Base-by-base conservation (phyloP, 2,113 vertebrate species). In the Gorsachius goisagi region DNA sequence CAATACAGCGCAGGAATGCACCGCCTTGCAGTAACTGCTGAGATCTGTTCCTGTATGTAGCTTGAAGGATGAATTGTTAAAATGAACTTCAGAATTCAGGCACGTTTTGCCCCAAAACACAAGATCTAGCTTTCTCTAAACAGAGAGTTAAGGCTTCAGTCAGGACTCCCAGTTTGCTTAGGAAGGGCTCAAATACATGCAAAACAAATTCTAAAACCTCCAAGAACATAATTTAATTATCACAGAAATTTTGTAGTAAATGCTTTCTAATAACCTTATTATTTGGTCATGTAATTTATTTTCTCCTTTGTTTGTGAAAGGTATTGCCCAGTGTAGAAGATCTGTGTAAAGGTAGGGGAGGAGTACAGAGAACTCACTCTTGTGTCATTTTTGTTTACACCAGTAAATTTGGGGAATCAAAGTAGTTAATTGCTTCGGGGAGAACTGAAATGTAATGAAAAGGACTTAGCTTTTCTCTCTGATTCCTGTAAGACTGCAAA, bases 51-150 rank as follows among this genome's bases (percentile, higher is more conserved):
- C 11, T 41, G 1, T 19, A 1, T 18, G 0, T 44, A 30, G 5
- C 12, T 41, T 50, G 47, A 9, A 74, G 32, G 15, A 19, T 20
- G 12, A 77, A 30, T n/a, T 82, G 4, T 45, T 74, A 12, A 67
- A 37, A 41, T 9, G 7, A 67, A 45, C 60, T 63, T 63, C 6
- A 37, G 9, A 15, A 75, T 87, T 85, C 23, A 24, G 41, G 5
- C 1, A 4, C 0, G 0, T 18, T 86, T 89, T 18, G 39, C 9
- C 27, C 15, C 9, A 9, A 69, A 92, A 69, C 19, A 5, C 5
- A 45, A 55, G 24, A 41, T 15, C 5, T 15, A 11, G 5, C 44
- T 21, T 23, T 32, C 47, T 37, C 39, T 45, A 72, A 73, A 21
- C 20, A 72, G 6, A 20, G 22, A 8, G 6, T 30, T 47, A 45